Base-by-base conservation (phyloP, 2,113 vertebrate genomes). In the Hippocampus zosterae region DNA sequence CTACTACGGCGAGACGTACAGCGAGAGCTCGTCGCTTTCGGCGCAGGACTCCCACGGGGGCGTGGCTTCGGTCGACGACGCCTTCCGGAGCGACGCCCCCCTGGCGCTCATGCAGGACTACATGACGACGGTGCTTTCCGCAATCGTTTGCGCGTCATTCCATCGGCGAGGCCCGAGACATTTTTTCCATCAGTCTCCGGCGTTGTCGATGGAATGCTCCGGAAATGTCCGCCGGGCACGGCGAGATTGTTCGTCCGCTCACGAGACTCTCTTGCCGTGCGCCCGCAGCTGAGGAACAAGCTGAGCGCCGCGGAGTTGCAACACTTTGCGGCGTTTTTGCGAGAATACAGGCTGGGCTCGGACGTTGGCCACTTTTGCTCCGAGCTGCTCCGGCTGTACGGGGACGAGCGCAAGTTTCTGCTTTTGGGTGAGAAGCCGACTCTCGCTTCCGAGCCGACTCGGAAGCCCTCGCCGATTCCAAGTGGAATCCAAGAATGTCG, bases 71-170 rank as follows among this genome's bases (percentile, higher is more conserved):
- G 89, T 90, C 89, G 94, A 94, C 0, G 89, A 95, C 55, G 91
- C 89, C 0, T 95, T 93, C 61, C 94, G 95, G 70, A 92, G 91
- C 0, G 87, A 92, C 0, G 77, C 86, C 0, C 90, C 91, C 65
- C 88, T 96, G 40, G 92, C 94, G 85, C 94, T 97, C 72, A 90
- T 98, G 84, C 96, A 98, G 85, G 95, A 98, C 70, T 98, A 98
- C 88, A 96, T 99, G 96, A 90, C 93, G 72, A 98, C 95, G 18
- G 97, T 95, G 75, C 82, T 33, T 12, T 8, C 2, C 27, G 0
- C 25, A 33, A 4, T 23, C 40, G 1, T 65, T 63, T 19, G 13
- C 21, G 4, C 11, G n/a, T 2, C 21, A 42, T 9, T 44, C 13
- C 21, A 42, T 41, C 40, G 3, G 2, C 5, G 42, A 11, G 5